These are phyloP conservation scores for Loxodonta africana DNA, from an alignment of 2,113 vertebrate genomes.

Conservation along the genomic window DNA sequence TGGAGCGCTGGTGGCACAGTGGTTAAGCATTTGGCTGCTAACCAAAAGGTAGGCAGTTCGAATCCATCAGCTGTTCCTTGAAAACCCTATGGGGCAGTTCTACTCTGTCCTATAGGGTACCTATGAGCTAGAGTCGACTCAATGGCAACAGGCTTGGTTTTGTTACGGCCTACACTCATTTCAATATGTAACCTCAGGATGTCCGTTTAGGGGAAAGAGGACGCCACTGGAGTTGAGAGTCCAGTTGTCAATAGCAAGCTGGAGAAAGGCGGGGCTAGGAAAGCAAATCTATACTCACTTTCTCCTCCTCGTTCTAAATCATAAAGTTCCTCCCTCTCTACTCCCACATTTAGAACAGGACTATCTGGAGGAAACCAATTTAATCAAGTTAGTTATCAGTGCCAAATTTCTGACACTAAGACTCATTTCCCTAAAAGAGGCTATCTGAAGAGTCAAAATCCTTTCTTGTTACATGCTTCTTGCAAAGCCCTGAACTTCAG, in stretches of 20 bases:
- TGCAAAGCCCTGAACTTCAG: not conserved
- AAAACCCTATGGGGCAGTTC: no score
- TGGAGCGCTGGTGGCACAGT: no score
- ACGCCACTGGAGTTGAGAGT: not conserved
- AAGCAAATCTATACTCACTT: no score
- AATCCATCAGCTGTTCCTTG: no score
- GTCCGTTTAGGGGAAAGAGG: not conserved
- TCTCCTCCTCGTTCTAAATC: not conserved
- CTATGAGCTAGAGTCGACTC: no score
- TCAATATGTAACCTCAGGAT: not conserved
- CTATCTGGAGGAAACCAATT: not conserved
- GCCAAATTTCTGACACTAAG: not conserved
- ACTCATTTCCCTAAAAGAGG: conserved; percentile 5
- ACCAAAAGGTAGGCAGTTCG: no score
- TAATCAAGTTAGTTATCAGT: not conserved
- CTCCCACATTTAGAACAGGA: not conserved
- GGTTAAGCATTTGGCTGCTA: no score
- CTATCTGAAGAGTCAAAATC: conserved; percentile 1
- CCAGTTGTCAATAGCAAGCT: not conserved
- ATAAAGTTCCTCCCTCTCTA: not conserved
- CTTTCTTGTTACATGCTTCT: not conserved
- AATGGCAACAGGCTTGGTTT: not conserved
- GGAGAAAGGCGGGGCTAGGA: not conserved
- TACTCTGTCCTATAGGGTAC: no score
- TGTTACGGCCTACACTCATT: not conserved